phyloP scores from a whole-genome alignment of 2,797 vertebrate species.

The Avahi laniger region DNA sequence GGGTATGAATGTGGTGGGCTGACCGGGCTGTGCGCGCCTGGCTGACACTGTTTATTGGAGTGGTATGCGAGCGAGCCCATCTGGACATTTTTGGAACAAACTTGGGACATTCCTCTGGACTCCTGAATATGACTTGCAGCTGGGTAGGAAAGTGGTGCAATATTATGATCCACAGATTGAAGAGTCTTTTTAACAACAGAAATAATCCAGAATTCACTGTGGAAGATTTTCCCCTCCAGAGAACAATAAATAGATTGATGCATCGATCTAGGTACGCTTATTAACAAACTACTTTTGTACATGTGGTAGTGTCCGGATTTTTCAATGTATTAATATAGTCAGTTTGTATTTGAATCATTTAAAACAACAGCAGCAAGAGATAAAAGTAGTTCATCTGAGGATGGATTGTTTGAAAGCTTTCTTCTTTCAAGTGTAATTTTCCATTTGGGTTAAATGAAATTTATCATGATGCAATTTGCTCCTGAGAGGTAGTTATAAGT shows the following conservation, averaged over 20 bases:
- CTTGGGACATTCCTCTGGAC: constrained; percentile 82
- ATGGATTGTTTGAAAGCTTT: constrained; percentile 3
- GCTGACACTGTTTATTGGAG: constrained; percentile 51
- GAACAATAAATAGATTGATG: not conserved
- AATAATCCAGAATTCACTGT: not conserved
- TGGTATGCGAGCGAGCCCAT: constrained; percentile 78
- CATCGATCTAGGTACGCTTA: not conserved
- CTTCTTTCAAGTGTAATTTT: constrained; percentile 20
- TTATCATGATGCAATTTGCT: not conserved
- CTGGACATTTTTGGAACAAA: constrained; percentile 81
- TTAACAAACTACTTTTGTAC: not conserved
- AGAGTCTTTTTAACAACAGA: not conserved
- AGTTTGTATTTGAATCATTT: constrained; percentile 4
- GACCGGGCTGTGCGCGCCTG: not conserved
- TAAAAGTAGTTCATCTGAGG: constrained; percentile 1
- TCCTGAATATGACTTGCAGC: constrained; percentile 79
- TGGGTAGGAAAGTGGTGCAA: constrained; percentile 69
- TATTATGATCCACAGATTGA: constrained; percentile 61
- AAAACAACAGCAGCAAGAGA: not conserved
- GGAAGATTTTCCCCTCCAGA: not conserved
- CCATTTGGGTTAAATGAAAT: constrained; percentile 16
- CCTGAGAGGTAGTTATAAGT: not conserved
- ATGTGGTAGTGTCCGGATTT: not conserved
- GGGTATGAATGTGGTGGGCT: not conserved
- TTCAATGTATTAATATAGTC: not conserved